Conservation (phyloP, 2,888 invertebrate genomes). For the Drosophila borealis region DNA sequence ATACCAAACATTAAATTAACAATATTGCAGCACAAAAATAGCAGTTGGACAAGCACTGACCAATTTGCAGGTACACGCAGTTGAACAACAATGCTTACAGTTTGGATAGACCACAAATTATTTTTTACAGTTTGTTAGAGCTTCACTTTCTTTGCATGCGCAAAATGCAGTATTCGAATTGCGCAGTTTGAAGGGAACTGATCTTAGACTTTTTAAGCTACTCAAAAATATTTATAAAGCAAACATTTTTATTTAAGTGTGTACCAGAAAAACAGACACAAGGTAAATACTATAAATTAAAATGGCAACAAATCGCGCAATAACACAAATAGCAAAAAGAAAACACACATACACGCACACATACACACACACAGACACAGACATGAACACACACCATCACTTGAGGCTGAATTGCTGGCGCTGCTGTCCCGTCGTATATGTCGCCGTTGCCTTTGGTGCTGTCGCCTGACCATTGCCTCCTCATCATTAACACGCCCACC, state of each 20-base stretch:
- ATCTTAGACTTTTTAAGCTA: background rate
- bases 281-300: slow-evolving; percentile 31
- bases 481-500: slow-evolving; percentile 22
- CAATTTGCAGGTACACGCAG: background rate
- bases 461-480: slow-evolving; percentile 21
- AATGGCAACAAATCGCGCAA: slow-evolving; percentile 43
- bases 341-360: slow-evolving; percentile 39
- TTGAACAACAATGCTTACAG: background rate
- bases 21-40: slow-evolving; percentile 1
- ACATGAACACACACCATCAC: slow-evolving; percentile 65
- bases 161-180: background rate
- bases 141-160: slow-evolving; percentile 1
- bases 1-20: background rate
- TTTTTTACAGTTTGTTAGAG: slow-evolving; percentile 1
- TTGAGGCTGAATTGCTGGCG: slow-evolving; percentile 64
- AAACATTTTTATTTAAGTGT: slow-evolving; percentile 5
- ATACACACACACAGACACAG: slow-evolving; percentile 41
- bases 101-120: background rate
- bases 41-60: slow-evolving; percentile 2
- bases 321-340: slow-evolving; percentile 35
- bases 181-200: background rate
- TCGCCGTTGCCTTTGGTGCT: slow-evolving; percentile 22
- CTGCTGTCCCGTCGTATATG: slow-evolving; percentile 58
- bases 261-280: slow-evolving; percentile 13
- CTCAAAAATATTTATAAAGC: background rate